A percentile compares a stretch with the other conserved stretches of the same genome.
Conservation (phyloP, 2,113 vertebrate genomes). For the Dromiciops gliroides region DNA sequence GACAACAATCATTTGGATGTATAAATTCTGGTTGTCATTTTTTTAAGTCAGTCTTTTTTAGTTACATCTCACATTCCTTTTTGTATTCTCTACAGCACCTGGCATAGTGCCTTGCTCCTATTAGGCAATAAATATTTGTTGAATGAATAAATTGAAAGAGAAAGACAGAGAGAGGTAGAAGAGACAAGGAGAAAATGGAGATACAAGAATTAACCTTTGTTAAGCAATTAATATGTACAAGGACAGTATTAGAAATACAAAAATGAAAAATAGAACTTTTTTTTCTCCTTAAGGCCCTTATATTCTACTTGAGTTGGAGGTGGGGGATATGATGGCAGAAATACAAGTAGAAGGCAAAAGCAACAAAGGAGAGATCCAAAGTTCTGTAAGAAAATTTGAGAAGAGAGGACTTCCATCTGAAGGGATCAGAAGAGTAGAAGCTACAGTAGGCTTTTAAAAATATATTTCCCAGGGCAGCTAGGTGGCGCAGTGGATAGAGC, state of each 20-base stretch:
- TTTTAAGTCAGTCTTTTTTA: slow-evolving; percentile 13
- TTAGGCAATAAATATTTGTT: not conserved
- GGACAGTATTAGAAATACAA: not conserved
- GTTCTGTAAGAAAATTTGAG: not conserved
- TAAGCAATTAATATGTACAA: not conserved
- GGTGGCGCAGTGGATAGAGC: no score
- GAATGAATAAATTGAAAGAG: not conserved
- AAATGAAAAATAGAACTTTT: not conserved
- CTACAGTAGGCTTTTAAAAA: not conserved
- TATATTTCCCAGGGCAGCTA: no score
- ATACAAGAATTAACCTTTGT: not conserved
- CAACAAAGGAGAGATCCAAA: not conserved
- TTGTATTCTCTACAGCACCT: slow-evolving; percentile 1
- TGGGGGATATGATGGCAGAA: not conserved
- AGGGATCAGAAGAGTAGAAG: not conserved
- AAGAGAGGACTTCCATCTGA: not conserved
- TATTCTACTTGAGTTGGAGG: not conserved
- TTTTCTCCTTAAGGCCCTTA: not conserved
- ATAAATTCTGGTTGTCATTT: slow-evolving; percentile 32
- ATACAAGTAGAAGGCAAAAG: not conserved
- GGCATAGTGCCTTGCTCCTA: not conserved
- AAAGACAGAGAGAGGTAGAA: not conserved
- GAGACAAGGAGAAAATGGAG: not conserved
- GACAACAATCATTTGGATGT: slow-evolving; percentile 23
- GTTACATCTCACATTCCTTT: not conserved